Evolutionary conservation across 2,797 vertebrate species (phyloP).

Genomic region (Peromyscus melanophrys): DNA sequence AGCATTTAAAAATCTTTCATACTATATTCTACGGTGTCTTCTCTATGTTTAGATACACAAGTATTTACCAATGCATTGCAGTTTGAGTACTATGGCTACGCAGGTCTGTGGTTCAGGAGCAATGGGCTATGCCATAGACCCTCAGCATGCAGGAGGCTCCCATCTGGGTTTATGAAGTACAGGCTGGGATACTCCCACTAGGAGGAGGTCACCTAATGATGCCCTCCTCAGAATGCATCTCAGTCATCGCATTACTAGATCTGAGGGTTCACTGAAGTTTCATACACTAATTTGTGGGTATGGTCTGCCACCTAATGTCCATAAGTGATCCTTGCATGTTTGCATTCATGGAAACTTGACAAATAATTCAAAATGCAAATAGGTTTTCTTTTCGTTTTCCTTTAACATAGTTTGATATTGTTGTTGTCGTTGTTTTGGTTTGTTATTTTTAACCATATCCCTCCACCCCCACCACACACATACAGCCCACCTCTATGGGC

Average conservation of each 20-base stretch:
- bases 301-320: conserved; percentile 71
- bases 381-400: neutral
- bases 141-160: neutral
- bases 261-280: neutral
- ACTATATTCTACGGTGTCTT: neutral
- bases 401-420: neutral
- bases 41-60: neutral
- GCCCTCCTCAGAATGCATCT: neutral
- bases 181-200: neutral
- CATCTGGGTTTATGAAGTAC: neutral
- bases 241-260: neutral
- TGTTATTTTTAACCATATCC: neutral
- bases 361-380: neutral
- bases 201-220: neutral
- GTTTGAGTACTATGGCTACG: neutral
- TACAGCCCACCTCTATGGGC: neutral
- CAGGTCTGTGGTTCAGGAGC: neutral
- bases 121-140: neutral
- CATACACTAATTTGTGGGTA: neutral
- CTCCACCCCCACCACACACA: neutral
- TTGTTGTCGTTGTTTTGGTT: neutral
- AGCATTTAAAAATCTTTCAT: neutral
- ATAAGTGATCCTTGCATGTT: neutral
- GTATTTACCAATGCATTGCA: neutral
- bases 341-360: conserved; percentile 33